Evolutionary conservation across 1,140 invertebrate species (phyloP), one percentile per base, ranked within the genome.

Genomic region (Coptotermes formosanus): DNA sequence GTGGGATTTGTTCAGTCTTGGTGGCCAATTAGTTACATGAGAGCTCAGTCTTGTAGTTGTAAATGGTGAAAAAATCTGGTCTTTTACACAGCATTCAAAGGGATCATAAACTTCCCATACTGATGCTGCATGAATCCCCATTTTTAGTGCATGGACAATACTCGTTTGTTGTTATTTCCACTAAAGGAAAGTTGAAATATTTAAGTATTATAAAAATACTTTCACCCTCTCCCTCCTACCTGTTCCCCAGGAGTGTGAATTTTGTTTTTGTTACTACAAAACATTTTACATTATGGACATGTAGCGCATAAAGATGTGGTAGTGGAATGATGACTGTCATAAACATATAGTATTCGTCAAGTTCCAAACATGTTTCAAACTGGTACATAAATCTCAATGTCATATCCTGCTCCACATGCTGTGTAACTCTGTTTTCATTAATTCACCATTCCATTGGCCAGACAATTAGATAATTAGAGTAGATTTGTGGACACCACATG

Each of bases 101-200:
- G 64, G 25, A 75, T n/a, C 14, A 14, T 75, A 75, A 6, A 19
- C 52, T 21, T 21, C 52, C 52, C 52, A 55, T 55, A 75, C 64
- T 75, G 30, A 75, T 75, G 64, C 64, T 75, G 59, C 59, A 64
- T 64, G 21, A 16, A 21, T n/a, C 59, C 38, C 25, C 59, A 64
- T 64, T 64, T 64, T n/a, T 64, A 64, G 59, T 64, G 59, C 59
- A 64, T 64, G 59, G 59, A 64, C 59, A 64, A 64, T 64, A 64
- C 59, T 64, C 59, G 21, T 64, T 64, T 64, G 59, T 64, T 64
- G 59, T 64, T 64, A n/a, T 64, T 64, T 64, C 59, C 59, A 64
- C 19, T 19, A 25, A n/a, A 64, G 59, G 59, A 64, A 64, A 64
- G 59, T 64, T 64, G 16, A 64, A 64, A 64, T 59, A 64, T 64